Base-by-base conservation (phyloP, 2,113 vertebrate genomes). In the Saccopteryx bilineata region DNA sequence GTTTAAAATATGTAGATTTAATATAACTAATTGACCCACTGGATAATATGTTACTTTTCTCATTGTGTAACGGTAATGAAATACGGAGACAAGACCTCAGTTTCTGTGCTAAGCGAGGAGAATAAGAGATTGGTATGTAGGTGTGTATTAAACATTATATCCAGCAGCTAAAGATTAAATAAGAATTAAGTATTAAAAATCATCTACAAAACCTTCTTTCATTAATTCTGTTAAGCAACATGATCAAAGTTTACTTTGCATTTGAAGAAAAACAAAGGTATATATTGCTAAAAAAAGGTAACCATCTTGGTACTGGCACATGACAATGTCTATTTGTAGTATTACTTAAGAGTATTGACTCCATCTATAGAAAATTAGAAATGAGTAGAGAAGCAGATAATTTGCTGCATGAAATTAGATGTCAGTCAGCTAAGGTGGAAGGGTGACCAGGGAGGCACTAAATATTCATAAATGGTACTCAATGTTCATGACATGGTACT, bases 281-380 rank as follows among this genome's bases (percentile, higher is more conserved):
- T 0, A 1, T 9, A 9, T 1, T n/a, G 63, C 33, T 58, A 39
- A 31, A 56, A 46, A 58, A 2, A 12, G 12, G 1, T 7, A 60
- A 50, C 10, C 75, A 39, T 39, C 39, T 39, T 26, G 18, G 46
- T 11, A 31, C 79, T 19, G 24, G 31, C 71, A 31, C 58, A 5
- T 2, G 2, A 58, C 31, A 33, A 8, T 7, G 33, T 26, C 8
- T 15, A 15, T 31, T 17, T 72, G 19, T 33, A n/a, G 24, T 11
- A 14, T 48, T 83, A 68, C 2, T 56, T 56, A 33, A 48, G 61
- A 75, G 14, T 31, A 48, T 60, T 50, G 9, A 28, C 4, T 5
- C 82, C 46, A 14, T 31, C 71, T 5, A 7, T 12, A 33, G 28
- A 46, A 72, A 84, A 15, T 4, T 7, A 76, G 33, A 10, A 11